Base-by-base conservation (phyloP, 92 coral and sea anemone genomes). In the Epizoanthus illoricatus region DNA sequence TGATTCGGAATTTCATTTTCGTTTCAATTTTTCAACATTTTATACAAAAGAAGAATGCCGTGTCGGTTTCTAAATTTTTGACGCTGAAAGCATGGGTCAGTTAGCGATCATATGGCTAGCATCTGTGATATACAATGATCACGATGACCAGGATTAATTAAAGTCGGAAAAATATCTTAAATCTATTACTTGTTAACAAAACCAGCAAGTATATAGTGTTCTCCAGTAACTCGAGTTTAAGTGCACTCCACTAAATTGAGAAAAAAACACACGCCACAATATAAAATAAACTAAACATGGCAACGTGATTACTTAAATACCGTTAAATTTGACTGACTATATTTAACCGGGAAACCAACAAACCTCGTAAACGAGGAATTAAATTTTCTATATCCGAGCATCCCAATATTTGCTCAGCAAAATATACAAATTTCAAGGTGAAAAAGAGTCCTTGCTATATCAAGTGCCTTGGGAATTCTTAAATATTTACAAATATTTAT, bases 351-450 rank as follows among this genome's bases (percentile, higher is more conserved):
- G 13, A 42, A 78, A 41, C 82, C 1, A 10, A 3, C 52, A 78
- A 78, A 42, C 23, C 71, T 78, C 82, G 43, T 24, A 78, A 63
- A 63, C 42, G 82, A 78, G 65, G 71, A 70, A 20, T 58, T 62
- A 63, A 23, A 63, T 62, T 63, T 18, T 21, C 59, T 78, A 70
- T 43, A 49, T 15, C 56, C 21, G 71, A 61, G 24, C 56, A 19
- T 78, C 43, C 43, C 71, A 78, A 63, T 70, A 78, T 39, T 42
- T 19, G 24, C 23, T 42, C 41, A 63, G 71, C 60, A 42, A 78
- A 75, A 78, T 78, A 78, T 78, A 78, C 82, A 78, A 78, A 21
- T 61, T 45, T 9, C 71, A 63, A 78, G 21, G 18, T 63, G 65
- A 7, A 62, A 78, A 63, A 74, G n/a, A 1, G 6, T 70, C 82